Conservation (phyloP, 2,797 vertebrate genomes). For the Chloroceryle inda region DNA sequence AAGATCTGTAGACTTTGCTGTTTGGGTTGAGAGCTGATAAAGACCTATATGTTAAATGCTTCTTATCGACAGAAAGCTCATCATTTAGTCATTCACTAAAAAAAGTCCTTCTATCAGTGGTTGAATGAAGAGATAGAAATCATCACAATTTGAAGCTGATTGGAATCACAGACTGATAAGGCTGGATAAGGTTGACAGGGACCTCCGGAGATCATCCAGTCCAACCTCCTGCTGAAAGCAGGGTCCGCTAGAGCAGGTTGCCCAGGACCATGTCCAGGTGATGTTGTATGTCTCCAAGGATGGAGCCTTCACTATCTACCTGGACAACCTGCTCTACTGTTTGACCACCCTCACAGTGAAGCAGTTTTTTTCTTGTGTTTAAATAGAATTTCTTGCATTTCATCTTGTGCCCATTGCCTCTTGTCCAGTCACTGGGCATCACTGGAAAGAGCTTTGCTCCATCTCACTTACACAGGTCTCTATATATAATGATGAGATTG, state of each 20-base stretch:
- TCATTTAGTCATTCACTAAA: background rate
- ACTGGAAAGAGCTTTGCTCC: background rate
- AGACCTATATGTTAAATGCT: background rate
- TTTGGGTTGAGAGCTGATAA: background rate
- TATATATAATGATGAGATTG: background rate
- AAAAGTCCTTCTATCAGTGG: rapidly evolving
- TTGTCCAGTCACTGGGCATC: background rate
- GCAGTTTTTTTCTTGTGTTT: background rate
- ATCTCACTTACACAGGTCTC: background rate
- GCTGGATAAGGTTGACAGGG: background rate
- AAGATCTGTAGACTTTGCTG: background rate
- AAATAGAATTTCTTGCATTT: background rate
- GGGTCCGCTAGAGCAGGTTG: background rate
- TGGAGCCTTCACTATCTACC: background rate
- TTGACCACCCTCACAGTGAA: background rate
- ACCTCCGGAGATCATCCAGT: background rate
- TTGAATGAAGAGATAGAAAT: background rate
- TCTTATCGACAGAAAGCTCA: background rate
- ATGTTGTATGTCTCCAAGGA: background rate
- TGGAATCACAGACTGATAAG: background rate
- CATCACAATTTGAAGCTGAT: background rate
- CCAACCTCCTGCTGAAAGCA: background rate
- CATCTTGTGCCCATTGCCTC: background rate
- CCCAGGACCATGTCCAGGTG: background rate
- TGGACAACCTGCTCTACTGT: background rate